Evolutionary conservation across 2,888 invertebrate genomes (phyloP).

Genomic region (Gryllus longicercus): DNA sequence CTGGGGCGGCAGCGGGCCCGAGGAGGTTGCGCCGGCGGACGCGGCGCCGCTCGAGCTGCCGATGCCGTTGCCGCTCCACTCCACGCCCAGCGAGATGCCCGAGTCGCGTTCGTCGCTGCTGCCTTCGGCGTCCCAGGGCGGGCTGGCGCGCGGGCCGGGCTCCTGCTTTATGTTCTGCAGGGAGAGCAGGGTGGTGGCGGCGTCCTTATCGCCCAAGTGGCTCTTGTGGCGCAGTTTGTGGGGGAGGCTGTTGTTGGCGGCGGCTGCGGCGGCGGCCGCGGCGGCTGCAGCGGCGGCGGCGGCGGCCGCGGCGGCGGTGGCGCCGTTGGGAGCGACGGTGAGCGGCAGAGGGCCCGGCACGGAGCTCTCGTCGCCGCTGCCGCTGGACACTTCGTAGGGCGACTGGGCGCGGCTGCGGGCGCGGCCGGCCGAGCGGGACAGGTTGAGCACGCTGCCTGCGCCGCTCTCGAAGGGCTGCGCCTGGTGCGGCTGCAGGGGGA

Average conservation of each 20-base stretch:
- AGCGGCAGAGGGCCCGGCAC: conserved; percentile 42
- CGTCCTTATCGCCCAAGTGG: conserved; percentile 81
- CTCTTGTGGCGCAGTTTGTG: conserved; percentile 89
- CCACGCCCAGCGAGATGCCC: conserved; percentile 78
- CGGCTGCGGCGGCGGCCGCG: conserved; percentile 44
- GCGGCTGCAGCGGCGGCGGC: conserved; percentile 34
- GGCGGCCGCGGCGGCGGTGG: conserved; percentile 52
- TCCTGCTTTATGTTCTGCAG: conserved; percentile 84
- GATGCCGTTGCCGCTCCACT: conserved; percentile 48
- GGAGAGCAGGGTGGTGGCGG: conserved; percentile 73
- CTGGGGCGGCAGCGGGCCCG: conserved; percentile 36
- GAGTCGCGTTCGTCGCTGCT: conserved; percentile 88
- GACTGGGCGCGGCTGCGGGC: conserved; percentile 54
- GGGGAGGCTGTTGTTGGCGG: conserved; percentile 76
- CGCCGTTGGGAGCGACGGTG: conserved; percentile 46
- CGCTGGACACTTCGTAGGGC: conserved; percentile 78
- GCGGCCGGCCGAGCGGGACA: conserved; percentile 42
- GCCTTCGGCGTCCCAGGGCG: conserved; percentile 84
- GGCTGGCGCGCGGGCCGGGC: conserved; percentile 73
- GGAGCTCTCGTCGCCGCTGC: conserved; percentile 60
- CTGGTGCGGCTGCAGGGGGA: conserved; percentile 46
- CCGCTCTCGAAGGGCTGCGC: conserved; percentile 44
- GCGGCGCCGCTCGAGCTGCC: conserved; percentile 38
- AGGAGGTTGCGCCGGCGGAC: conserved; percentile 34
- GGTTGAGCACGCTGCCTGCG: conserved; percentile 48